Conservation (phyloP, 2,888 invertebrate genomes). For the Eudasyphora cyanicolor region DNA sequence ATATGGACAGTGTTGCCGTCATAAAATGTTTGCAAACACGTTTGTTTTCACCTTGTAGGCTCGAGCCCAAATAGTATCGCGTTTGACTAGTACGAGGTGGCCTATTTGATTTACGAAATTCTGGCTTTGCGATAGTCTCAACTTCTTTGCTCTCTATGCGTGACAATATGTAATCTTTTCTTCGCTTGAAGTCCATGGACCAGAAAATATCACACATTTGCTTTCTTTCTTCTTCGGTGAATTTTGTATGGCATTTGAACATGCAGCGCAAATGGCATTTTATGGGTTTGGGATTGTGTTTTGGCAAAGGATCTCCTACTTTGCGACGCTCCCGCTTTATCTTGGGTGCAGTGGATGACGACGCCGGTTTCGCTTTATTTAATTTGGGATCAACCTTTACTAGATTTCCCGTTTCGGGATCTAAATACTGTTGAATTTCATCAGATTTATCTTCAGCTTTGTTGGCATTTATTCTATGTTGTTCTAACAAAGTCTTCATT, state of each 20-base stretch:
- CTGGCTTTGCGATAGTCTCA: conserved; percentile 55
- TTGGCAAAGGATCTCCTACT: conserved; percentile 55
- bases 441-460: not conserved
- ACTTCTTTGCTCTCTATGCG: conserved; percentile 67
- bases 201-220: conserved; percentile 68
- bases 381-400: conserved; percentile 24
- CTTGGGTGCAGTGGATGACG: conserved; percentile 9
- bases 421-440: conserved; percentile 46
- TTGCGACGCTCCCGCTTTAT: conserved; percentile 49
- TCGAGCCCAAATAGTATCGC: conserved; percentile 65
- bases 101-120: conserved; percentile 66
- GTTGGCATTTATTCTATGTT: not conserved
- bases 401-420: conserved; percentile 56
- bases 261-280: conserved; percentile 65
- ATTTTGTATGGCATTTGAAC: conserved; percentile 65
- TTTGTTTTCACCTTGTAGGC: conserved; percentile 65
- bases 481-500: not conserved
- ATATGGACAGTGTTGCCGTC: conserved; percentile 57
- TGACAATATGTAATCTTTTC: conserved; percentile 67
- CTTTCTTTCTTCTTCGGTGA: conserved; percentile 65
- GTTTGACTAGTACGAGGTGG: conserved; percentile 65
- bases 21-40: conserved; percentile 67
- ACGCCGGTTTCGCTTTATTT: not conserved
- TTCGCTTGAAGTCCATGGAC: conserved; percentile 68
- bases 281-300: conserved; percentile 66